Conservation (phyloP, 2,888 invertebrate species). For the Cheilosia impressa region DNA sequence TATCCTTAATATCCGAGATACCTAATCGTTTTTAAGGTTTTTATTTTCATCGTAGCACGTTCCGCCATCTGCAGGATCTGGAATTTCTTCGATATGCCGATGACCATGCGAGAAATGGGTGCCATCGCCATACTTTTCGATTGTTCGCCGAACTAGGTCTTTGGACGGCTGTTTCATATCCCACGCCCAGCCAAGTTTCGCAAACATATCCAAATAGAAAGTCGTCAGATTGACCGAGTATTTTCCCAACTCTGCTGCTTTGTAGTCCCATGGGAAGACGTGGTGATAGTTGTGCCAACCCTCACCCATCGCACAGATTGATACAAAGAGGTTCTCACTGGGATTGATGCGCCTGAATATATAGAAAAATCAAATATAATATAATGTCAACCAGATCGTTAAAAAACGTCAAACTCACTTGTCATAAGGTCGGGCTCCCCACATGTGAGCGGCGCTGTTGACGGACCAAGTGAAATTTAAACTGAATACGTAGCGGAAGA, state of each 20-base stretch:
- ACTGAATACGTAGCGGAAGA: conserved; percentile 89
- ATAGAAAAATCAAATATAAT: background rate
- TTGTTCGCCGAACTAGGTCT: conserved; percentile 85
- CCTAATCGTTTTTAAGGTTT: conserved; percentile 64
- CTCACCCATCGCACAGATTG: conserved; percentile 90
- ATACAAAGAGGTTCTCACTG: conserved; percentile 89
- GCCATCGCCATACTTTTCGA: conserved; percentile 85
- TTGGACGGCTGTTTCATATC: conserved; percentile 88
- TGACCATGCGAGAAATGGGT: conserved; percentile 80
- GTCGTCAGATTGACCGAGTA: conserved; percentile 89
- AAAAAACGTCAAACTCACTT: conserved; percentile 84
- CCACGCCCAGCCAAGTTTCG: conserved; percentile 90
- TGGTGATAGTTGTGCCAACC: conserved; percentile 98
- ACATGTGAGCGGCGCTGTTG: conserved; percentile 93
- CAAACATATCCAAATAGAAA: conserved; percentile 88
- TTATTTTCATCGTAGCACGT: conserved; percentile 61
- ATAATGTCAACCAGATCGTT: background rate
- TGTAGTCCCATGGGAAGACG: conserved; percentile 96
- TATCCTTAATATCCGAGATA: conserved; percentile 13
- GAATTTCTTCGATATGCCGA: conserved; percentile 80
- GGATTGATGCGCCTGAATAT: conserved; percentile 89
- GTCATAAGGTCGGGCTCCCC: conserved; percentile 90
- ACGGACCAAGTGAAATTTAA: conserved; percentile 96
- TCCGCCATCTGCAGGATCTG: conserved; percentile 78
- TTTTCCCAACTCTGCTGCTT: conserved; percentile 92